Evolutionary conservation across 2,797 vertebrate genomes (phyloP), one percentile per base, ranked within the genome.

Genomic region (Apodemus agrarius): DNA sequence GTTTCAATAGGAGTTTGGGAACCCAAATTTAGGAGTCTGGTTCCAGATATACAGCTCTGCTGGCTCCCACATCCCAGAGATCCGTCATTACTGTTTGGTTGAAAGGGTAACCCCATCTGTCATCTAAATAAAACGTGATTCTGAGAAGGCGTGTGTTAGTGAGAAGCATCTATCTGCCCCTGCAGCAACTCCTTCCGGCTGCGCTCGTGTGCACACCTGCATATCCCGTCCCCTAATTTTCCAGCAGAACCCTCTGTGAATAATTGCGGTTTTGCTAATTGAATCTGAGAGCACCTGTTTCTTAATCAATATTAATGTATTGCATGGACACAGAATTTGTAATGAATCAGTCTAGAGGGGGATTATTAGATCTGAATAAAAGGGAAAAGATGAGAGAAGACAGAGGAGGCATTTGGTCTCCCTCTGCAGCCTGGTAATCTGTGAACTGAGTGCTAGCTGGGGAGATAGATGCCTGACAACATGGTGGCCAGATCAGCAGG

Each of bases 241-340:
- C 95, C 37, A 93, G 75, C 69, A 4, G 83, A 90, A 92, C 57
- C 92, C 65, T 95, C 93, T 95, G 93, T 93, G 96, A 97, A 95
- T 98, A 97, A 97, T 97, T 97, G 95, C 61, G 61, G 95, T 97
- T 97, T 97, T 93, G 89, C 97, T 98, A 97, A 97, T 97, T 97
- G 92, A 97, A 97, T 96, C 96, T 84, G 92, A 96, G 91, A 97
- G 81, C 95, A 97, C 95, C 97, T 97, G 96, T 97, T 98, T 96
- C 96, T 97, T 97, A 98, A 98, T 97, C 97, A 96, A 97, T 97
- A 97, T 98, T 98, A 98, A 97, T 97, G 91, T 74, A 80, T 91
- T 29, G 72, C 86, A 93, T 90, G 86, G 83, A 92, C 57, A 61
- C 21, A 72, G 95, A 97, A 98, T 97, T 84, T 91, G 24, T 94